phyloP scores from a whole-genome alignment of 1,140 invertebrate species.

The Pararge aegeria region DNA sequence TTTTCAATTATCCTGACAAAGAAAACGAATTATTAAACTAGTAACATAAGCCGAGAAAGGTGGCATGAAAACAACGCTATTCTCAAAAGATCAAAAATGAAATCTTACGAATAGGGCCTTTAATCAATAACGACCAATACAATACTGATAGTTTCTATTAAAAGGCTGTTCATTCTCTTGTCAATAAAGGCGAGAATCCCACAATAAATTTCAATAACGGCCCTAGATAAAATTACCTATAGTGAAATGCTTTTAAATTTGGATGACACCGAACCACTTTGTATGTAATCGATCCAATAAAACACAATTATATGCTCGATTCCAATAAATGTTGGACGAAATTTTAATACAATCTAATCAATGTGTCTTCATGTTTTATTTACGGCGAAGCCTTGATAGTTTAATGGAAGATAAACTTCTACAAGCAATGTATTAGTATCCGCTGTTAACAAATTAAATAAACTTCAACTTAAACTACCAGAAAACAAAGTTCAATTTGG shows the following conservation, averaged over 20 bases:
- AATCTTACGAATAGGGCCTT: neutral
- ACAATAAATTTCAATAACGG: conserved; percentile 8
- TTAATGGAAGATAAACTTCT: conserved; percentile 24
- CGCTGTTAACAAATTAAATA: neutral
- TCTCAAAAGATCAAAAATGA: neutral
- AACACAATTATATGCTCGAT: conserved; percentile 23
- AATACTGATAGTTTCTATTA: conserved; percentile 2
- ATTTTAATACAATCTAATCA: conserved; percentile 24
- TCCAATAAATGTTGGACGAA: conserved; percentile 17
- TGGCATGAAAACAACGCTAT: too few relatives aligned
- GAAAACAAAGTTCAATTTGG: conserved; percentile 2
- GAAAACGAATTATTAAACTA: too few relatives aligned
- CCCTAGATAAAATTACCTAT: conserved; percentile 13
- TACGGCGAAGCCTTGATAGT: conserved; percentile 21
- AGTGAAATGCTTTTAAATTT: conserved; percentile 33
- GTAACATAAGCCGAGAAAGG: too few relatives aligned
- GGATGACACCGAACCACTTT: conserved; percentile 26
- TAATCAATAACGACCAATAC: conserved; percentile 13
- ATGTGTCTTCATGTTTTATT: conserved; percentile 17
- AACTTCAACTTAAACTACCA: neutral
- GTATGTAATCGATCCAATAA: conserved; percentile 21
- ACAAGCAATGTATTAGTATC: conserved; percentile 1
- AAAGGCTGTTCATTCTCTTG: neutral
- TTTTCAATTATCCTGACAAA: too few relatives aligned
- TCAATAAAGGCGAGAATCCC: conserved; percentile 11